Conservation (phyloP, 2,888 invertebrate genomes). For the Eupithecia insigniata region DNA sequence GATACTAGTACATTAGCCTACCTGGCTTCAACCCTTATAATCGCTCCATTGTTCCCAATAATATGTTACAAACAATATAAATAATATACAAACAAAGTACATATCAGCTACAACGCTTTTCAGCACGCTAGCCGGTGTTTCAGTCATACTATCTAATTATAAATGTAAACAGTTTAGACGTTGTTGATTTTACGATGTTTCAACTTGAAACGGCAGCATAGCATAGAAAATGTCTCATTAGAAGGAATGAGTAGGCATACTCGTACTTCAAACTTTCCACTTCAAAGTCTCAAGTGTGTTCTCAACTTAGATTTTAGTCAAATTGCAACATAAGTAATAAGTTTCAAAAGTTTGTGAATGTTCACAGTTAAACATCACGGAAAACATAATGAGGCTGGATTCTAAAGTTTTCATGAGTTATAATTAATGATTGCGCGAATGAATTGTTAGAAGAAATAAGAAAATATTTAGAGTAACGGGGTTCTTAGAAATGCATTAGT, state of each 20-base stretch:
- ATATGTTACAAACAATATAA: background rate
- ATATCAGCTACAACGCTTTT: slow-evolving; percentile 7
- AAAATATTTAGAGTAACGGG: background rate
- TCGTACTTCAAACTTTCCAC: slow-evolving; percentile 27
- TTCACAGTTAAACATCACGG: slow-evolving; percentile 40
- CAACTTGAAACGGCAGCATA: slow-evolving; percentile 22
- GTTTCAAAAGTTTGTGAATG: slow-evolving; percentile 23
- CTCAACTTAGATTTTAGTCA: slow-evolving; percentile 32
- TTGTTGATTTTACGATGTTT: slow-evolving; percentile 21
- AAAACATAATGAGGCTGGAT: slow-evolving; percentile 7
- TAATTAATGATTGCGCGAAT: slow-evolving; percentile 1
- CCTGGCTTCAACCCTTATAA: background rate
- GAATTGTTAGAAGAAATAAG: background rate
- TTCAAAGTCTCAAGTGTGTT: slow-evolving; percentile 25
- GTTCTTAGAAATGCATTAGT: background rate
- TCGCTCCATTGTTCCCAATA: background rate
- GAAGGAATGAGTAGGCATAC: slow-evolving; percentile 21
- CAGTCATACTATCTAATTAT: slow-evolving; percentile 25
- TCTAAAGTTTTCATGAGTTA: background rate
- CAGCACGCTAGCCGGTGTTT: slow-evolving; percentile 7
- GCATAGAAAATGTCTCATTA: slow-evolving; percentile 38
- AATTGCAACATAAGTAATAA: slow-evolving; percentile 27
- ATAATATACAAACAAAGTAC: background rate
- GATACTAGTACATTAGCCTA: background rate
- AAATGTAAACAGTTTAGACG: slow-evolving; percentile 31